Conservation (phyloP, 2,113 vertebrate species). For the Gymnogyps californianus region DNA sequence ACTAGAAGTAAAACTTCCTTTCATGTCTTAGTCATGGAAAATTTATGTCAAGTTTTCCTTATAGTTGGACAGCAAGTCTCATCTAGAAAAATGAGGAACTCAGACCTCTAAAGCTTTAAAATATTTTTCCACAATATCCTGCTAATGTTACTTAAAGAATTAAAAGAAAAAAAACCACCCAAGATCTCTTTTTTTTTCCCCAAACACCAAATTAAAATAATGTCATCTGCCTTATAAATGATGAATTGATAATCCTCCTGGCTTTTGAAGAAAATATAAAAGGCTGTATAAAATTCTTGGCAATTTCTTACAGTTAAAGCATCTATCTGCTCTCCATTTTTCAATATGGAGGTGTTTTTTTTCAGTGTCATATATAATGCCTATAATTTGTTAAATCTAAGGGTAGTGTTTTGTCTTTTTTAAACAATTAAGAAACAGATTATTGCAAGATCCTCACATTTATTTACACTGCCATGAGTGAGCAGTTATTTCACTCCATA, state of each 20-base stretch:
- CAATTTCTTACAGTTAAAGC: neutral
- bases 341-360: neutral
- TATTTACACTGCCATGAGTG: neutral
- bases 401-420: neutral
- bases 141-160: neutral
- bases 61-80: neutral
- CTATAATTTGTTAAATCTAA: neutral
- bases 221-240: neutral
- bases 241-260: neutral
- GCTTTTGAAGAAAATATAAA: neutral
- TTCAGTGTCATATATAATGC: neutral
- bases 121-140: neutral
- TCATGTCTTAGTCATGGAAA: neutral
- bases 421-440: neutral
- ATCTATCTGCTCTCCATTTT: neutral
- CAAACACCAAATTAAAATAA: neutral
- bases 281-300: neutral
- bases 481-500: neutral
- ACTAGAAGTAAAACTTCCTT: neutral
- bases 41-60: neutral
- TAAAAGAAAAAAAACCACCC: neutral
- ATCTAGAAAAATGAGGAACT: neutral
- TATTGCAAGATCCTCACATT: neutral
- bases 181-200: neutral
- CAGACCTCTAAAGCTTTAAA: neutral